A percentile compares a stretch with the other conserved stretches of the same genome.
Evolutionary conservation across 1,140 invertebrate genomes (phyloP).

Genomic region (Hirudo medicinalis): DNA sequence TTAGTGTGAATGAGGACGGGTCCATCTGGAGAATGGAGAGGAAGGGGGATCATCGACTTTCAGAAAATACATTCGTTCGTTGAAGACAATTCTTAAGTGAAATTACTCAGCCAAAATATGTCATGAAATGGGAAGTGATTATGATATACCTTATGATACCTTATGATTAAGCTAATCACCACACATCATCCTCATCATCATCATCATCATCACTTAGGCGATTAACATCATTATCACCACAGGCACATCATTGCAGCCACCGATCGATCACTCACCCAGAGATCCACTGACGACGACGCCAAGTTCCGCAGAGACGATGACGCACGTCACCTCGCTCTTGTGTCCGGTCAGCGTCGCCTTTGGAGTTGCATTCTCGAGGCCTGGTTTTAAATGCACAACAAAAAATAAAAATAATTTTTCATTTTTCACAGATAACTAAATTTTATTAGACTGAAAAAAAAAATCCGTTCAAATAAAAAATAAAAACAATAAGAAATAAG

Average conservation of each 20-base stretch:
- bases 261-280: conserved; percentile 34
- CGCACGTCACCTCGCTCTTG: conserved; percentile 80
- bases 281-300: conserved; percentile 87
- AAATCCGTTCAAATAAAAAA: too few species aligned
- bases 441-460: too few species aligned
- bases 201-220: background rate
- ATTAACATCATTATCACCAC: background rate
- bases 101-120: too few species aligned
- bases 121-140: background rate
- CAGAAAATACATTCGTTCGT: background rate
- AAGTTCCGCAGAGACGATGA: conserved; percentile 90
- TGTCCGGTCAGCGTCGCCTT: conserved; percentile 91
- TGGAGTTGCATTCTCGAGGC: conserved; percentile 68
- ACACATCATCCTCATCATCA: background rate
- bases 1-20: conserved; percentile 91
- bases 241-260: too few species aligned
- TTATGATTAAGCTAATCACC: too few species aligned
- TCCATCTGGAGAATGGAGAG: conserved; percentile 53
- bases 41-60: background rate
- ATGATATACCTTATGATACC: too few species aligned
- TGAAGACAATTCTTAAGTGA: background rate
- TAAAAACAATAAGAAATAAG: too few species aligned
- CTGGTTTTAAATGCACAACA: conserved; percentile 23
- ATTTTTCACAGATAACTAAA: too few species aligned
- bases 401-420: background rate